These are phyloP conservation scores for Margarornis squamiger DNA, from an alignment of 2,797 vertebrate species.

Conservation along the genomic window DNA sequence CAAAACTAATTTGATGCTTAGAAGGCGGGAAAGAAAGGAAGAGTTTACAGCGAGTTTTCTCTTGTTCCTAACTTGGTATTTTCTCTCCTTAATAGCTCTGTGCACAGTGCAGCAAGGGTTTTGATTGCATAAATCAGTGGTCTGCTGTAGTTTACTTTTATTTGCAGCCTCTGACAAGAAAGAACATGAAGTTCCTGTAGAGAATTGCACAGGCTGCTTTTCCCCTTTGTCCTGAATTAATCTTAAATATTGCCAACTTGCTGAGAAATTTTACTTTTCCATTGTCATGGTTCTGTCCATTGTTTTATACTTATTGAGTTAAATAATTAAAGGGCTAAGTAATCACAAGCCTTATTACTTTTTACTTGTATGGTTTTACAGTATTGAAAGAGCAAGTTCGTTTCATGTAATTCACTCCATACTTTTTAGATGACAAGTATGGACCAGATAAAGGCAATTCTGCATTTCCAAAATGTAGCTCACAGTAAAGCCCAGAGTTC, in stretches of 20 bases:
- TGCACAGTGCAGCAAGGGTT: background rate
- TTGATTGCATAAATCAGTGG: slow-evolving; percentile 46
- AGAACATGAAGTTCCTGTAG: slow-evolving; percentile 40
- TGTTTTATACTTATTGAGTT: background rate
- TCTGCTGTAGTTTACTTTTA: slow-evolving; percentile 1
- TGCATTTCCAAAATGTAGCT: background rate
- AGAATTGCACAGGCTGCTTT: background rate
- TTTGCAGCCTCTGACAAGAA: slow-evolving; percentile 4
- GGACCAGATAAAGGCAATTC: background rate
- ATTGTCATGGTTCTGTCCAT: background rate
- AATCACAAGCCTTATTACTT: background rate
- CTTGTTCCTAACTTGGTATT: slow-evolving; percentile 23
- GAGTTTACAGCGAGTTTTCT: background rate
- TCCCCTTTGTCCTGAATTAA: background rate
- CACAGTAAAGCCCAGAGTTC: background rate
- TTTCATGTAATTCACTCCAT: background rate
- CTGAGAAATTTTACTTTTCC: background rate
- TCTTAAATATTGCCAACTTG: background rate
- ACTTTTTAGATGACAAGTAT: background rate
- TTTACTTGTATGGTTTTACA: background rate
- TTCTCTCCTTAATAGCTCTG: background rate
- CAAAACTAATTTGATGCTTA: background rate
- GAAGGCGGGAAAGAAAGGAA: background rate
- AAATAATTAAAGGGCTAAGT: background rate
- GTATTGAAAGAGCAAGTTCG: background rate